Base-by-base conservation (phyloP, 1,140 invertebrate genomes). In the Reticulitermes speratus region DNA sequence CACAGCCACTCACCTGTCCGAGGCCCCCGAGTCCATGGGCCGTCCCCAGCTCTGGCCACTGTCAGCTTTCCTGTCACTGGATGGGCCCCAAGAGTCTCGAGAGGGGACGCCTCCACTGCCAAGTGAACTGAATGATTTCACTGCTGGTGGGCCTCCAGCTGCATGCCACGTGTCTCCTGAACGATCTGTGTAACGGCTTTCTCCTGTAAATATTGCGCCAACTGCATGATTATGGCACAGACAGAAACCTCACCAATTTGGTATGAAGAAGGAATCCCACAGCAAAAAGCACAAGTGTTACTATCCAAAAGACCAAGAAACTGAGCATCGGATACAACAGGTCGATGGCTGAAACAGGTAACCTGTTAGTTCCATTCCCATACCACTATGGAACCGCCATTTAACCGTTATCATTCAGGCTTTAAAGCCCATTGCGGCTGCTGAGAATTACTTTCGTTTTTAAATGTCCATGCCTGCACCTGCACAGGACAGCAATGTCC, bases 151-250 rank as follows among this genome's bases (percentile, higher is more conserved):
- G 30, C 86, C 87, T 38, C 83, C 86, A 38, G 84, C 87, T 12
- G 87, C 84, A 85, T 87, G 87, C 87, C 87, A 87, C 14, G 87
- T 87, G 44, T 87, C 86, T 9, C 87, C 87, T 3, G 86, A 87
- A 52, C 87, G 87, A 82, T 87, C 87, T 21, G 86, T 59, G 75
- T 87, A 87, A 32, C 87, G 85, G 14, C 85, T 82, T 44, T 87
- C 87, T 45, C 87, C 86, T 86, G 45, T 55, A 84, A 83, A 83
- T 23, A 21, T 38, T 38, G 5, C 38, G 5, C 38, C 38, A 38
- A 38, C 38, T 38, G 38, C 38, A 38, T 38, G 38, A 38, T 38
- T 38, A 38, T 38, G 38, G 38, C 38, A 38, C 38, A 38, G 38
- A 38, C 38, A 38, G 38, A 38, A 38, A 38, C 38, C 38, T 38